Percentiles rank a stretch among this genome's conserved stretches.
phyloP scores from a whole-genome alignment of 1,140 invertebrate genomes.

The Camponotus floridanus region DNA sequence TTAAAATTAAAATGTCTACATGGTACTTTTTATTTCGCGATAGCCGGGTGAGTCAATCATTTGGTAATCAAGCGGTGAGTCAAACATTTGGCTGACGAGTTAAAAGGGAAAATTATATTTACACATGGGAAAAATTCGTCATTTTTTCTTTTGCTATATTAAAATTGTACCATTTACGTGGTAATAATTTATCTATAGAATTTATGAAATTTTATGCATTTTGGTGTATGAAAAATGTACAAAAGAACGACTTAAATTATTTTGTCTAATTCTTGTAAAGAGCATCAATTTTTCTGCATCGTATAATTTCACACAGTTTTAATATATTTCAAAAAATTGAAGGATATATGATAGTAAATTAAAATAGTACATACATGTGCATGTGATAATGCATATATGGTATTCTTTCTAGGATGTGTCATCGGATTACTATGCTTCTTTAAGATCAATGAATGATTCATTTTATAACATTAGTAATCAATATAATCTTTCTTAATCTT shows the following conservation, averaged over 20 bases:
- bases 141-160: neutral
- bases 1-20: conserved; percentile 15
- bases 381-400: neutral
- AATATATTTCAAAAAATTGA: neutral
- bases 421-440: conserved; percentile 12
- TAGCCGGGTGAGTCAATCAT: conserved; percentile 14
- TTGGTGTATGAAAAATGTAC: neutral
- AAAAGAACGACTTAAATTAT: too few relatives aligned
- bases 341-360: neutral
- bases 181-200: neutral
- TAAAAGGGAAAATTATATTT: too few relatives aligned
- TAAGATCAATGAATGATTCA: conserved; percentile 9
- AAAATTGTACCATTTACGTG: too few relatives aligned
- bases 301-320: neutral
- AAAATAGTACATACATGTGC: neutral
- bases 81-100: conserved; percentile 15
- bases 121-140: neutral
- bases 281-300: neutral
- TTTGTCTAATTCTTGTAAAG: neutral
- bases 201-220: neutral
- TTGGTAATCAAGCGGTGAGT: conserved; percentile 9
- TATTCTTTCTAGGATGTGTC: neutral
- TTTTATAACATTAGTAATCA: neutral
- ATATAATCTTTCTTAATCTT: too few relatives aligned
- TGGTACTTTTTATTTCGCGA: neutral